phyloP scores from a whole-genome alignment of 2,113 vertebrate genomes.

The Cottus gobio region DNA sequence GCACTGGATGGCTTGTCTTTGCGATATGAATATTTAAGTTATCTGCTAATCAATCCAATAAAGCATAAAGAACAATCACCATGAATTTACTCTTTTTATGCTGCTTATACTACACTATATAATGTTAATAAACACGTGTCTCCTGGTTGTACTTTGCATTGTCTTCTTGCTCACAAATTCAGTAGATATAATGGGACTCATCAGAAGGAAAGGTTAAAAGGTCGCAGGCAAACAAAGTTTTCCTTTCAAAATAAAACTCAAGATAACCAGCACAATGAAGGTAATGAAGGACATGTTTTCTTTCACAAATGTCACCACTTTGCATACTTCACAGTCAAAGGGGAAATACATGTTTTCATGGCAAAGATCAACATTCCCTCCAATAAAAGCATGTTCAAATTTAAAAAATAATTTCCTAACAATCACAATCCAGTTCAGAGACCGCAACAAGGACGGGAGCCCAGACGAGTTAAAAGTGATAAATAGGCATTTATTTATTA shows the following conservation, averaged over 20 bases:
- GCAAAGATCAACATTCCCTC: not conserved
- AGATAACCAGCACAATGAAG: not conserved
- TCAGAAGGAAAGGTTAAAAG: not conserved
- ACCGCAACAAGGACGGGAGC: too few species aligned
- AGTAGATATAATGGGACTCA: not conserved
- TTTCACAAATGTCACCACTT: not conserved
- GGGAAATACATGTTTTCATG: not conserved
- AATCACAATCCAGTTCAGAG: too few species aligned
- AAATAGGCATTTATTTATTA: too few species aligned
- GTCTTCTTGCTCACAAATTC: not conserved
- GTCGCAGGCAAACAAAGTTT: not conserved
- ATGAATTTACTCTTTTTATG: not conserved
- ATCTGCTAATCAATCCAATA: not conserved
- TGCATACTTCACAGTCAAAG: not conserved
- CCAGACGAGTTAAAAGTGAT: too few species aligned
- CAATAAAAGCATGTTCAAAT: too few species aligned
- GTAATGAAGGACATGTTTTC: too few species aligned
- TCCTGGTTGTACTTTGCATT: not conserved
- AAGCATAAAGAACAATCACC: not conserved
- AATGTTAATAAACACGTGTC: slow-evolving; percentile 29
- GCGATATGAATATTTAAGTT: not conserved
- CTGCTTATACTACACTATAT: slow-evolving; percentile 23
- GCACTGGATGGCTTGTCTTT: slow-evolving; percentile 29
- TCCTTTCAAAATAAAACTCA: slow-evolving; percentile 2
- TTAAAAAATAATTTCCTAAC: too few species aligned